Percentiles rank a stretch among this genome's conserved stretches.
These are phyloP conservation scores for Antennarius maculatus DNA, from an alignment of 2,797 vertebrate species.

Conservation along the genomic window DNA sequence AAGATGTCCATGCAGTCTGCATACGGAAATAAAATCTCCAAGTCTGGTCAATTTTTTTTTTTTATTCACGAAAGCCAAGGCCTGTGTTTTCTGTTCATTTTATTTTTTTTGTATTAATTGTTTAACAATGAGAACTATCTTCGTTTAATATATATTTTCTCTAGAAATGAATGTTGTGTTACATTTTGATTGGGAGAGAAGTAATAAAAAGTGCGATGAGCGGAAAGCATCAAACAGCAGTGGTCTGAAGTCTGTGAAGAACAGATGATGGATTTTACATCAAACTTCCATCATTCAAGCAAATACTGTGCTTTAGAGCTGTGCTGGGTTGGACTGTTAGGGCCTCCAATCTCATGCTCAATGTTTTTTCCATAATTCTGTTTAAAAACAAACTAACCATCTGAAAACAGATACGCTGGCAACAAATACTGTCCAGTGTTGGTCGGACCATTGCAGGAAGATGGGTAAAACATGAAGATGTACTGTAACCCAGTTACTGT, in stretches of 20 bases:
- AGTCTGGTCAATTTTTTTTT: neutral
- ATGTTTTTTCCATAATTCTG: too few relatives aligned
- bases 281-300: neutral
- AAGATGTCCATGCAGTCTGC: neutral
- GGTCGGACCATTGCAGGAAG: neutral
- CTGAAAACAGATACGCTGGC: too few relatives aligned
- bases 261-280: neutral
- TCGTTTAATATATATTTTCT: too few relatives aligned
- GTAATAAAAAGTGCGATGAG: neutral
- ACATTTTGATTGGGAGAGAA: neutral
- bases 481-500: neutral
- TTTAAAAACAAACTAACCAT: too few relatives aligned
- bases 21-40: neutral
- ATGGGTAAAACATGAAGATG: neutral
- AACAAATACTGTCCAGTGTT: too few relatives aligned
- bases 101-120: neutral
- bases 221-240: neutral
- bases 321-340: neutral
- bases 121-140: neutral
- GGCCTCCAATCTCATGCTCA: too few relatives aligned
- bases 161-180: neutral
- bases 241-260: neutral
- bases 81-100: neutral
- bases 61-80: neutral
- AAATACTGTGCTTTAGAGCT: neutral